Evolutionary conservation across 2,888 invertebrate genomes (phyloP).

Genomic region (Aphodius sticticus): DNA sequence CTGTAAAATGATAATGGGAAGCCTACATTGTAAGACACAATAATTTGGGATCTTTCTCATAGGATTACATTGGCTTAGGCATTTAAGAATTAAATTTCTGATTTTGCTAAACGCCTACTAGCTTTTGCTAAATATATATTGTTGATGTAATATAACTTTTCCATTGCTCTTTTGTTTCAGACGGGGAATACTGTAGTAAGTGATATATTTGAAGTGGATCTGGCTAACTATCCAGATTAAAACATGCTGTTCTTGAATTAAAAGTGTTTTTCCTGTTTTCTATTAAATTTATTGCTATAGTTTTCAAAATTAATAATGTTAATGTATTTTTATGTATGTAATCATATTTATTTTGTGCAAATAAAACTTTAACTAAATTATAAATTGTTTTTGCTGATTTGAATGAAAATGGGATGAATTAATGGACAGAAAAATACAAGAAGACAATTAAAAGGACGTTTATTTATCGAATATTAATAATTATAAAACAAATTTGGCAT

Average conservation of each 20-base stretch:
- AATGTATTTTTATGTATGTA: no score
- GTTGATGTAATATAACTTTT: neutral
- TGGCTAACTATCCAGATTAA: neutral
- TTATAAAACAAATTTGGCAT: neutral
- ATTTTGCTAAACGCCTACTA: no score
- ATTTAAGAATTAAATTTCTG: no score
- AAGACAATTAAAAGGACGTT: neutral
- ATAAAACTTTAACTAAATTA: neutral
- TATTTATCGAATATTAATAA: neutral
- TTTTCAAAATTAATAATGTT: no score
- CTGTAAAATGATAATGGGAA: no score
- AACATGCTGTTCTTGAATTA: no score
- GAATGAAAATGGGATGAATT: neutral
- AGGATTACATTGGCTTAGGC: no score
- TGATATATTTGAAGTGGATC: constrained; percentile 16
- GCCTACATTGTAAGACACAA: no score
- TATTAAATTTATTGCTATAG: no score
- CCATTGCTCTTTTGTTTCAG: neutral
- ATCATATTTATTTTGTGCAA: neutral
- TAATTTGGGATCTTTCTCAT: no score
- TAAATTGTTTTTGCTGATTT: neutral
- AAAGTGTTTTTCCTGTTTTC: no score
- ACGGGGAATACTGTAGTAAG: neutral
- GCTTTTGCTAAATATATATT: no score
- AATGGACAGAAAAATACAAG: neutral